Evolutionary conservation across 2,888 invertebrate genomes (phyloP).

Genomic region (Clanis bilineata): DNA sequence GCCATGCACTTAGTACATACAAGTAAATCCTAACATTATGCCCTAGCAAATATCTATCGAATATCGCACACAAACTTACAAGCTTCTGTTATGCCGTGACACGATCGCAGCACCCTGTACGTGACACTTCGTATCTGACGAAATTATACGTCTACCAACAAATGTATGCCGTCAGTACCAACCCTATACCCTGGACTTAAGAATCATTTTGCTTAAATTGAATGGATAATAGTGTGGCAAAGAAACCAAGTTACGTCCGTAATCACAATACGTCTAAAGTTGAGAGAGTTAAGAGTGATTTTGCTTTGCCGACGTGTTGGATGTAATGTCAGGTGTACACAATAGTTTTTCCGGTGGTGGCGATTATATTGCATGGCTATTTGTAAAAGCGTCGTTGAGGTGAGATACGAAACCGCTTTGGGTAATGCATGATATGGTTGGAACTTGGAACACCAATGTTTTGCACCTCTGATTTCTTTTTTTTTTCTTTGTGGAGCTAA

Average conservation of each 20-base stretch:
- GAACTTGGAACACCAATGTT: not conserved
- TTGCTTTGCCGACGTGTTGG: not conserved
- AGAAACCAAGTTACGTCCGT: not conserved
- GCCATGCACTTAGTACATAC: not conserved
- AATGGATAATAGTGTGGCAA: not conserved
- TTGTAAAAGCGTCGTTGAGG: slow-evolving; percentile 14
- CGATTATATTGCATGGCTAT: slow-evolving; percentile 15
- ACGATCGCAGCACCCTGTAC: slow-evolving; percentile 50
- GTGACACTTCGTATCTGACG: slow-evolving; percentile 51
- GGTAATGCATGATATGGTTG: slow-evolving; percentile 1
- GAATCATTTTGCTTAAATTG: slow-evolving; percentile 21
- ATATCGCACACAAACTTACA: slow-evolving; percentile 45
- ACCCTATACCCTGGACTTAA: slow-evolving; percentile 23
- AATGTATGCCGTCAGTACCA: slow-evolving; percentile 19
- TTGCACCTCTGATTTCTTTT: not conserved
- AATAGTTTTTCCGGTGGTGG: slow-evolving; percentile 16
- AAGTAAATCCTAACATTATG: slow-evolving; percentile 14
- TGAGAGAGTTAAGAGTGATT: not conserved
- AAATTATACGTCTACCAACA: slow-evolving; percentile 40
- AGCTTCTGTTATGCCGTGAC: slow-evolving; percentile 54
- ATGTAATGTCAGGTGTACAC: not conserved
- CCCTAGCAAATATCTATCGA: slow-evolving; percentile 40
- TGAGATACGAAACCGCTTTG: slow-evolving; percentile 3
- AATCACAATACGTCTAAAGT: not conserved
- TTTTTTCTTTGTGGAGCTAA: not conserved